These are phyloP conservation scores for Caligus rogercresseyi DNA, from an alignment of 1,140 invertebrate species.

Conservation along the genomic window DNA sequence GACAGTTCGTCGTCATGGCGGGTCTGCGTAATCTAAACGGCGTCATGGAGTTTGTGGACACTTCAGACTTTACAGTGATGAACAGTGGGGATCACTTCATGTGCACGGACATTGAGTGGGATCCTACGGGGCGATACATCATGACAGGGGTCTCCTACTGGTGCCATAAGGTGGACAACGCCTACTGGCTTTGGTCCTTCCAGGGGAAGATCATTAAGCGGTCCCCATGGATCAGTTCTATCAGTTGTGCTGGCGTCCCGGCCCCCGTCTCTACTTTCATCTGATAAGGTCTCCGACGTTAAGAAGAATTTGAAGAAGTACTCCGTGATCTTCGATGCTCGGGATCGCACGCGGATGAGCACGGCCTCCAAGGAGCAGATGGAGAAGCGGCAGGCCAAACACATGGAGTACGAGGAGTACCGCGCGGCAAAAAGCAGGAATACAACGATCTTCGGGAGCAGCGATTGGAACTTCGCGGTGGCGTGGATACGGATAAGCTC, in stretches of 20 bases:
- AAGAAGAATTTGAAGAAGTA: slow-evolving; percentile 97
- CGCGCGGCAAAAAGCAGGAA: slow-evolving; percentile 49
- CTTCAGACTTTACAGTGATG: slow-evolving; percentile 83
- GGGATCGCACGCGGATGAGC: slow-evolving; percentile 76
- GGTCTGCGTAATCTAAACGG: slow-evolving; percentile 64
- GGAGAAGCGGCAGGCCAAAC: slow-evolving; percentile 59
- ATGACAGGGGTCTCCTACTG: slow-evolving; percentile 83
- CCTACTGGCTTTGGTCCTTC: slow-evolving; percentile 95
- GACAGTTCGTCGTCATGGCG: slow-evolving; percentile 86
- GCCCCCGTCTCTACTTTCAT: slow-evolving; percentile 59
- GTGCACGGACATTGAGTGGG: slow-evolving; percentile 94
- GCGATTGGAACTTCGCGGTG: slow-evolving; percentile 41
- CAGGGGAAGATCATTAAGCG: slow-evolving; percentile 65
- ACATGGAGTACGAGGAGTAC: slow-evolving; percentile 54
- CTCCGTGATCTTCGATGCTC: slow-evolving; percentile 82
- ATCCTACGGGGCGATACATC: slow-evolving; percentile 94
- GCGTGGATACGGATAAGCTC: slow-evolving; percentile 27
- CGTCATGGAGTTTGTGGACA: slow-evolving; percentile 84
- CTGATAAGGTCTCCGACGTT: slow-evolving; percentile 72
- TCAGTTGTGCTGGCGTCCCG: slow-evolving; percentile 91
- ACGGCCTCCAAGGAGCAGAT: slow-evolving; percentile 89
- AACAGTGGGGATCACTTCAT: slow-evolving; percentile 79
- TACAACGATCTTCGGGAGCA: slow-evolving; percentile 55
- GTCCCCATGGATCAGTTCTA: slow-evolving; percentile 79
- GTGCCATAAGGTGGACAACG: slow-evolving; percentile 86